A percentile compares a stretch with the other conserved stretches of the same genome.
phyloP scores from a whole-genome alignment of 2,888 invertebrate genomes.

The Acleris cristana region DNA sequence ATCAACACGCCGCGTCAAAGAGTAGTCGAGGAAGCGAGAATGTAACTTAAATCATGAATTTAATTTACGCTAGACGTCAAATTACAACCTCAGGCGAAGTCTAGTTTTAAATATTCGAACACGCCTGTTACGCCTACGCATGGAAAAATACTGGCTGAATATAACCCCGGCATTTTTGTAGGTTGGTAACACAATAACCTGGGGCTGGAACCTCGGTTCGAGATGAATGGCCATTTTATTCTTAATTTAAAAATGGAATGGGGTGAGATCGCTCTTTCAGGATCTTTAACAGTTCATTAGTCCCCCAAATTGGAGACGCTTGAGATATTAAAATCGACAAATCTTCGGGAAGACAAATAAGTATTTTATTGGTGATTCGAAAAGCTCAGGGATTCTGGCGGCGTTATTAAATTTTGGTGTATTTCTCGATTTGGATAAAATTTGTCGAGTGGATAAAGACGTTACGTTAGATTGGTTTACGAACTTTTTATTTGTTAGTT shows the following conservation, averaged over 20 bases:
- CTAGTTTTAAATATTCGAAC: neutral
- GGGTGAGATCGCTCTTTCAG: conserved; percentile 67
- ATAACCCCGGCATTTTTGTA: conserved; percentile 7
- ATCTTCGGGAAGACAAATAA: conserved; percentile 32
- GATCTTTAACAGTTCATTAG: conserved; percentile 80
- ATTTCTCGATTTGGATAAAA: neutral
- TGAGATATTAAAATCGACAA: conserved; percentile 53
- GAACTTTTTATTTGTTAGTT: neutral
- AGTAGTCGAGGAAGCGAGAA: conserved; percentile 14
- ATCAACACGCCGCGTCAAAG: conserved; percentile 32
- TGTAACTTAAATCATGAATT: conserved; percentile 31
- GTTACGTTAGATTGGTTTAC: too few species aligned
- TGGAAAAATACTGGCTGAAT: neutral
- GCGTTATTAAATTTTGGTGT: conserved; percentile 6
- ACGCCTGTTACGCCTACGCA: neutral
- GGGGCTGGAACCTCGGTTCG: conserved; percentile 13
- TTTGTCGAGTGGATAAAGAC: too few species aligned
- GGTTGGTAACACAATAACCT: conserved; percentile 18
- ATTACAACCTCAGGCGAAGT: conserved; percentile 6
- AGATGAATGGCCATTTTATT: conserved; percentile 32
- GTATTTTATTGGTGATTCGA: conserved; percentile 15
- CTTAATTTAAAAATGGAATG: conserved; percentile 53
- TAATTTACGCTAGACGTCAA: conserved; percentile 19
- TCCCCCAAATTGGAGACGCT: conserved; percentile 68
- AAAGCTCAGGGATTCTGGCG: neutral